Conservation (phyloP, 1,140 invertebrate genomes). For the Plutomurus gul region DNA sequence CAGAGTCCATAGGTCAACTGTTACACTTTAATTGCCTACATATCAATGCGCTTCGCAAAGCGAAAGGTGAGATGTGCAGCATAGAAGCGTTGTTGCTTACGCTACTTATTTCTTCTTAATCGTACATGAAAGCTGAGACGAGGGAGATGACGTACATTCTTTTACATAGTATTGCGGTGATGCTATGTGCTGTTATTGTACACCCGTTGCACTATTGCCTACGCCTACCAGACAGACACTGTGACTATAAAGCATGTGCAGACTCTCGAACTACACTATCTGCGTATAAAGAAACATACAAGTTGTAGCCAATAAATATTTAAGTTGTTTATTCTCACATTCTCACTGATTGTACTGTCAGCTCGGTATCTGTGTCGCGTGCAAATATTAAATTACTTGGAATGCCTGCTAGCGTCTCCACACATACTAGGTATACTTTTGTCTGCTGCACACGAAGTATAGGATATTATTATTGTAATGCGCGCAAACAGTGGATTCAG, state of each 20-base stretch:
- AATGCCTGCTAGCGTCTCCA: slow-evolving; percentile 67
- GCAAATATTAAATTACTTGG: slow-evolving; percentile 59
- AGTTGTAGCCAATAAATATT: neutral
- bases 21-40: too few species aligned
- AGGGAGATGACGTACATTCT: too few species aligned
- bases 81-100: too few species aligned
- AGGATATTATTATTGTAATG: neutral
- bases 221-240: too few species aligned
- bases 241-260: neutral
- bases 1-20: too few species aligned
- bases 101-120: too few species aligned
- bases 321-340: neutral
- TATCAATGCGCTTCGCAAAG: too few species aligned
- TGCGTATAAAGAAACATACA: neutral
- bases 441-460: neutral
- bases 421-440: neutral
- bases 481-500: neutral
- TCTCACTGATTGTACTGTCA: neutral
- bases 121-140: too few species aligned
- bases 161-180: too few species aligned
- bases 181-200: too few species aligned
- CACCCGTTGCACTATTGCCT: too few species aligned
- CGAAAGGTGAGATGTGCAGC: too few species aligned
- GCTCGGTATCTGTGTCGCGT: neutral
- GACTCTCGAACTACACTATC: neutral